phyloP scores from a whole-genome alignment of 2,888 invertebrate species.

The Biston stratarius region DNA sequence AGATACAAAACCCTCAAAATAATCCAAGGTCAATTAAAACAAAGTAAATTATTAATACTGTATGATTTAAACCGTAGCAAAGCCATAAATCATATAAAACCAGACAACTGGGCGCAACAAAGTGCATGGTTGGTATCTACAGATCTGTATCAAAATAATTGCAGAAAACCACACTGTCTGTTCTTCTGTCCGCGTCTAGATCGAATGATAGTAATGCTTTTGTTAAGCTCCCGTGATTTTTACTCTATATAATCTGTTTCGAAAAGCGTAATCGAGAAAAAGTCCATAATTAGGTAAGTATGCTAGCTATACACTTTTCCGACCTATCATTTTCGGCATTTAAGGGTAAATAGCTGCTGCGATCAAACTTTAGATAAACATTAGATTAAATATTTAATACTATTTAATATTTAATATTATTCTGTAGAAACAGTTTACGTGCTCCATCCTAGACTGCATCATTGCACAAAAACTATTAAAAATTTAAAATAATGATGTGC shows the following conservation, averaged over 20 bases:
- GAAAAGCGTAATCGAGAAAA: background rate
- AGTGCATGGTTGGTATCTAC: constrained; percentile 67
- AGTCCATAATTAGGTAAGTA: too few species aligned
- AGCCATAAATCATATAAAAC: constrained; percentile 42
- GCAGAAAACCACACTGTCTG: constrained; percentile 75
- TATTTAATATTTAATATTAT: too few species aligned
- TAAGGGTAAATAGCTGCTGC: too few species aligned
- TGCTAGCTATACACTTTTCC: too few species aligned
- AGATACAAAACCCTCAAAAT: background rate
- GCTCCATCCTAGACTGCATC: too few species aligned
- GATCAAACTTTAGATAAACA: too few species aligned
- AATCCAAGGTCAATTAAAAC: constrained; percentile 16
- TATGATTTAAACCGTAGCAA: constrained; percentile 25
- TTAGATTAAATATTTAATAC: too few species aligned
- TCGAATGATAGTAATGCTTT: constrained; percentile 42
- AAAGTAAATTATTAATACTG: constrained; percentile 36
- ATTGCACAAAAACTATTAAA: too few species aligned
- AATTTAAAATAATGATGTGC: too few species aligned
- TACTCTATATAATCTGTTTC: constrained; percentile 22
- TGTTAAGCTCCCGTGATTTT: constrained; percentile 50
- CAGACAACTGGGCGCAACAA: constrained; percentile 51
- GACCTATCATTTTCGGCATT: too few species aligned
- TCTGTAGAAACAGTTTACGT: too few species aligned
- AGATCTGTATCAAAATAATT: constrained; percentile 77
- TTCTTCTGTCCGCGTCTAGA: constrained; percentile 64